A percentile compares a stretch with the other conserved stretches of the same genome.
Evolutionary conservation across 2,113 vertebrate genomes (phyloP).

Genomic region (Thalassarche chlororhynchos): DNA sequence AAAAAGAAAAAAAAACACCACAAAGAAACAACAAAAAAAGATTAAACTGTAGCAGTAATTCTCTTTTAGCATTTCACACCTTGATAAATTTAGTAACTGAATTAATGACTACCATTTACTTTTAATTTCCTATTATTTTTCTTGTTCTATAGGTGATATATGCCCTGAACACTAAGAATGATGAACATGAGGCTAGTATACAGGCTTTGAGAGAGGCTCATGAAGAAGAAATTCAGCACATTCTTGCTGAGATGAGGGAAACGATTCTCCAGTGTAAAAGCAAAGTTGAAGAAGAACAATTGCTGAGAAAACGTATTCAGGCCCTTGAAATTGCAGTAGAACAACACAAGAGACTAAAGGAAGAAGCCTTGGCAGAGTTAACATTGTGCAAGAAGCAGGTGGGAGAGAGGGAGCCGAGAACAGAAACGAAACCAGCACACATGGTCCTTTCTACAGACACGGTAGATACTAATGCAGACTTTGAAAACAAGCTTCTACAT

Average conservation of each 20-base stretch:
- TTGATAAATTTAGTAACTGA: not conserved
- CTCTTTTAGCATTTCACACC: not conserved
- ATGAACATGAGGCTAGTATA: conserved; percentile 88
- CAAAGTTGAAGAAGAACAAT: conserved; percentile 74
- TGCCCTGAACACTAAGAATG: conserved; percentile 91
- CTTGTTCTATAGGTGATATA: conserved; percentile 88
- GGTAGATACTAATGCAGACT: conserved; percentile 59
- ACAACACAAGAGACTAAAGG: conserved; percentile 83
- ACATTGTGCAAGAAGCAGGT: conserved; percentile 67
- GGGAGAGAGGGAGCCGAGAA: conserved; percentile 65
- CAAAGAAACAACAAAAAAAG: not conserved
- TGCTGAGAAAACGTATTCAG: conserved; percentile 82
- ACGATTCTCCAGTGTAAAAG: conserved; percentile 70
- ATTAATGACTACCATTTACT: not conserved
- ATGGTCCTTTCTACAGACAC: conserved; percentile 55
- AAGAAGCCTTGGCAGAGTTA: conserved; percentile 78
- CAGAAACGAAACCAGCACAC: conserved; percentile 75
- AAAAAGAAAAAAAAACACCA: not conserved
- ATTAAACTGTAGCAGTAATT: not conserved
- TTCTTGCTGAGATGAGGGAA: conserved; percentile 81
- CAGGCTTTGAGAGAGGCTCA: conserved; percentile 85
- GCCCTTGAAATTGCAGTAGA: conserved; percentile 87
- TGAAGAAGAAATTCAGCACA: conserved; percentile 84
- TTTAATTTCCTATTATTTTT: not conserved
- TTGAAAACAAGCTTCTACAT: conserved; percentile 66